A percentile compares a stretch with the other conserved stretches of the same genome.
These are phyloP conservation scores for Drosophila acutilabella DNA, from an alignment of 2,888 invertebrate species.

Conservation along the genomic window DNA sequence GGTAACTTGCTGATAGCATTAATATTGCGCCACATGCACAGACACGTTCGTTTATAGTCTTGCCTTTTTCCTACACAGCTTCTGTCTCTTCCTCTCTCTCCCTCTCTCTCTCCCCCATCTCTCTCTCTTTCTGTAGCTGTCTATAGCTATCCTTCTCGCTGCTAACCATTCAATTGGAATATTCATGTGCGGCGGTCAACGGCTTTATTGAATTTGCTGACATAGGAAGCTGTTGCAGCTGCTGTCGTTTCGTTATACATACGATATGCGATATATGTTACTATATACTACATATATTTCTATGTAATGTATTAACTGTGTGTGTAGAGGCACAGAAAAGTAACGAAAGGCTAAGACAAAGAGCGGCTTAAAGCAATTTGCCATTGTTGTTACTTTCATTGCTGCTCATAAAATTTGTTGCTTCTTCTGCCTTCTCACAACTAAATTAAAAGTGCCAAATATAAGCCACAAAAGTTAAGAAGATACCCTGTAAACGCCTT, in stretches of 20 bases:
- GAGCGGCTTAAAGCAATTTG: slow-evolving; percentile 60
- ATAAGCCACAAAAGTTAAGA: neutral
- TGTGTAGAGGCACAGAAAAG: slow-evolving; percentile 47
- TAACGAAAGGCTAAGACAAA: slow-evolving; percentile 45
- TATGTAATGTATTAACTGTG: slow-evolving; percentile 26
- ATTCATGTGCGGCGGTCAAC: slow-evolving; percentile 56
- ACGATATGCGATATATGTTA: neutral
- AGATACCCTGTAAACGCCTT: slow-evolving; percentile 18
- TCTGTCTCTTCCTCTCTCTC: neutral
- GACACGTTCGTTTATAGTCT: slow-evolving; percentile 33
- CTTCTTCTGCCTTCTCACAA: slow-evolving; percentile 10
- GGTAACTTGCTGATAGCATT: slow-evolving; percentile 50
- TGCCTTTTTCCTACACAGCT: neutral
- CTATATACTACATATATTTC: slow-evolving; percentile 8
- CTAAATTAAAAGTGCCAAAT: slow-evolving; percentile 10
- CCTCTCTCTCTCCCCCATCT: neutral
- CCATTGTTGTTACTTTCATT: slow-evolving; percentile 13
- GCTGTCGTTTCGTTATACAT: slow-evolving; percentile 39
- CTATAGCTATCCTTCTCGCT: neutral
- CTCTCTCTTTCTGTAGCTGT: neutral
- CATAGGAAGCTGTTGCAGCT: slow-evolving; percentile 42
- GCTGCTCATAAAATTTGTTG: neutral
- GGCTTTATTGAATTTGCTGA: slow-evolving; percentile 66
- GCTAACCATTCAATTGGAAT: slow-evolving; percentile 39
- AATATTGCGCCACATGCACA: slow-evolving; percentile 57